These are phyloP conservation scores for Trachurus trachurus DNA, from an alignment of 2,797 vertebrate species.

Conservation along the genomic window DNA sequence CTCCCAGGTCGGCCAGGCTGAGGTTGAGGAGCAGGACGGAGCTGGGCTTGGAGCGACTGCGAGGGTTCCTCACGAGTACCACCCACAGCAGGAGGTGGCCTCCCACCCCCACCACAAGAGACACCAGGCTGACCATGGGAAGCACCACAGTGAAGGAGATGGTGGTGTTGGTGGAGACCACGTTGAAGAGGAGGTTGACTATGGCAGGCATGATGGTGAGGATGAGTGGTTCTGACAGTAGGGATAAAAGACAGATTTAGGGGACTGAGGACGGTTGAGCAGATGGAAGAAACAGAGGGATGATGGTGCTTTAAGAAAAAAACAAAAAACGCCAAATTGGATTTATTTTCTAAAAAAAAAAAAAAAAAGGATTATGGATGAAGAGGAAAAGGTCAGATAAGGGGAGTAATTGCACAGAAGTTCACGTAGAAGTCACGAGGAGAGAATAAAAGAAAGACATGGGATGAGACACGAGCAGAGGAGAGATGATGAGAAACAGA, in stretches of 20 bases:
- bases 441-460: slow-evolving; percentile 19
- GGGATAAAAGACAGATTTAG: neutral
- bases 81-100: slow-evolving; percentile 82
- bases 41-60: slow-evolving; percentile 77
- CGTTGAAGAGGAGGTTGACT: slow-evolving; percentile 83
- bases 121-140: slow-evolving; percentile 79
- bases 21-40: slow-evolving; percentile 83
- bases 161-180: slow-evolving; percentile 83
- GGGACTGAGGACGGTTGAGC: neutral
- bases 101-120: slow-evolving; percentile 77
- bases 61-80: slow-evolving; percentile 77
- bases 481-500: slow-evolving; percentile 20
- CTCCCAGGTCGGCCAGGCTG: slow-evolving; percentile 81
- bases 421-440: neutral
- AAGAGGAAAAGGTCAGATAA: neutral
- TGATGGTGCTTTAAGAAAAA: neutral
- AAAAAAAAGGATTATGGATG: neutral
- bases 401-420: neutral
- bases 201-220: slow-evolving; percentile 82
- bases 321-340: neutral
- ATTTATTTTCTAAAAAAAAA: neutral
- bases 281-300: neutral
- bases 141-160: slow-evolving; percentile 81
- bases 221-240: neutral
- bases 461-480: slow-evolving; percentile 8